A percentile compares a stretch with the other conserved stretches of the same genome.
phyloP scores from a whole-genome alignment of 2,797 vertebrate genomes.

The Acanthornis magna region DNA sequence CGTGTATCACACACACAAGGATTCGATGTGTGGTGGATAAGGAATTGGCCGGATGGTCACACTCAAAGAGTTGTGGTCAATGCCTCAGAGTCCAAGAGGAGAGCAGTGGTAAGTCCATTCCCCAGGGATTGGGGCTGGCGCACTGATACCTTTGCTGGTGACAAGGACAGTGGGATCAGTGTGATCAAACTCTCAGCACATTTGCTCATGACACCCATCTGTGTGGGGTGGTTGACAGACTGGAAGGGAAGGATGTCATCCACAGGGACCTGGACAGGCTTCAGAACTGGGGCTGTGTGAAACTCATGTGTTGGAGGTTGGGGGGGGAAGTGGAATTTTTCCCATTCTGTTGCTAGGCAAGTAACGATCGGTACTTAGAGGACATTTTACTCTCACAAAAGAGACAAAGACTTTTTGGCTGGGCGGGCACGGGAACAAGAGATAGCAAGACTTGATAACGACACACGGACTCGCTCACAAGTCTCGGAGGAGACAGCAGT shows the following conservation, averaged over 20 bases:
- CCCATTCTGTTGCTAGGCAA: too few species aligned
- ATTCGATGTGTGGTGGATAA: neutral
- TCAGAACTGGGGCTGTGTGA: neutral
- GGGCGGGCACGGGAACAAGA: too few species aligned
- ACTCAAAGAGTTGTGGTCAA: too few species aligned
- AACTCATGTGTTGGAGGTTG: too few species aligned
- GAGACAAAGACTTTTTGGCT: too few species aligned
- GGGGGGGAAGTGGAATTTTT: too few species aligned
- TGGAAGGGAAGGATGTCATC: neutral
- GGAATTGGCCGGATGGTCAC: neutral
- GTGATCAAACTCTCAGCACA: neutral
- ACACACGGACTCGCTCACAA: too few species aligned
- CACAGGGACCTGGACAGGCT: neutral
- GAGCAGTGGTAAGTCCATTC: neutral
- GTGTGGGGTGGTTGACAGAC: neutral
- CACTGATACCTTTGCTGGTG: too few species aligned
- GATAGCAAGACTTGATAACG: too few species aligned
- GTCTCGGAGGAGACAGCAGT: too few species aligned
- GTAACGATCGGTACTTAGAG: too few species aligned
- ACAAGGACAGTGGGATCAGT: neutral
- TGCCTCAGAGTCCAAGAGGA: neutral
- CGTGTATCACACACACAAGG: accelerated
- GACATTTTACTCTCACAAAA: too few species aligned
- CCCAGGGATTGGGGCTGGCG: accelerated
- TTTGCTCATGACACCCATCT: neutral